Percentiles rank a stretch among this genome's conserved stretches.
Evolutionary conservation across 2,113 vertebrate genomes (phyloP).

Genomic region (Hyaena hyaena): DNA sequence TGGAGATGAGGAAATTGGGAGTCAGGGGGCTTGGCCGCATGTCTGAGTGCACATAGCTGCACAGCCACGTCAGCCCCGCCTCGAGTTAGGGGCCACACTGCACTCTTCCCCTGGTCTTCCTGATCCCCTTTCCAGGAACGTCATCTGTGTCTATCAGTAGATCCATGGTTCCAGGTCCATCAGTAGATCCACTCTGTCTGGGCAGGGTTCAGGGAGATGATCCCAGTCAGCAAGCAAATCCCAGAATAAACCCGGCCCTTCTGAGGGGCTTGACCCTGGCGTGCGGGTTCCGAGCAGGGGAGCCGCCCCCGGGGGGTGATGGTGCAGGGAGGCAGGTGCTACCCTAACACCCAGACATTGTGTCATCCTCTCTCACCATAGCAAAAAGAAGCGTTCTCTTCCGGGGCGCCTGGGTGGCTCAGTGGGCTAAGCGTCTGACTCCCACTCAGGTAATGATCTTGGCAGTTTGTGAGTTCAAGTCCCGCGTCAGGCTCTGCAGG

Average conservation of each 20-base stretch:
- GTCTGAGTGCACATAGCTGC: background rate
- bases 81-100: background rate
- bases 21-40: rapidly evolving
- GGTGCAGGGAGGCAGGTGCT: background rate
- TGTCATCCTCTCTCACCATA: background rate
- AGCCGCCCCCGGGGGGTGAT: rapidly evolving
- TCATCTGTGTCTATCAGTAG: background rate
- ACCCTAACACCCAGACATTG: background rate
- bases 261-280: rapidly evolving
- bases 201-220: background rate
- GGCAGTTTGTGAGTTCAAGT: too few species aligned
- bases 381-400: background rate
- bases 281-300: rapidly evolving
- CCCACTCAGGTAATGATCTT: too few species aligned
- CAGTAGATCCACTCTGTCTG: background rate
- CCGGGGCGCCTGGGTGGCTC: too few species aligned
- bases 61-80: background rate
- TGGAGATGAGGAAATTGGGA: background rate
- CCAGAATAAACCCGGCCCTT: background rate
- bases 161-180: background rate
- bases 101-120: rapidly evolving
- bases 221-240: background rate
- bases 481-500: too few species aligned
- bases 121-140: background rate
- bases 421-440: too few species aligned